Evolutionary conservation across 2,888 invertebrate species (phyloP).

Genomic region (Dendrolimus houi): DNA sequence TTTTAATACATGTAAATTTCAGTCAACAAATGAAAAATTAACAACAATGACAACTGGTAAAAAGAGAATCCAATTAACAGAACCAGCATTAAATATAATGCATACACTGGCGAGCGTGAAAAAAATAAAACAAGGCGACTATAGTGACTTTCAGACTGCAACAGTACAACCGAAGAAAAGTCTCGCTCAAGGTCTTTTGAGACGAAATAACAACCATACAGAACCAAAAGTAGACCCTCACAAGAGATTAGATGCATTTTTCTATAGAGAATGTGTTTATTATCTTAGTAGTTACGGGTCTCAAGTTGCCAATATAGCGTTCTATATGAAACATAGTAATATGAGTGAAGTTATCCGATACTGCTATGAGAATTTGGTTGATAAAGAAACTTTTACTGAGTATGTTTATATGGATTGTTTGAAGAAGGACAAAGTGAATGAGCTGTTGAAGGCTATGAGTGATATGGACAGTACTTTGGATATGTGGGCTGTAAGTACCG

Average conservation of each 20-base stretch:
- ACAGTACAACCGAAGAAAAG: constrained; percentile 48
- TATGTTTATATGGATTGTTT: constrained; percentile 81
- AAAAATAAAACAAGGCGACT: constrained; percentile 74
- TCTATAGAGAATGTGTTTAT: constrained; percentile 87
- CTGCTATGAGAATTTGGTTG: constrained; percentile 80
- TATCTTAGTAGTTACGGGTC: constrained; percentile 89
- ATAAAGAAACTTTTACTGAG: constrained; percentile 83
- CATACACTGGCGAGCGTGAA: constrained; percentile 76
- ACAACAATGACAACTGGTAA: constrained; percentile 56
- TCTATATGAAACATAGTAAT: constrained; percentile 84
- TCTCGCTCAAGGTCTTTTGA: constrained; percentile 60
- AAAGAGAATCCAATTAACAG: constrained; percentile 66
- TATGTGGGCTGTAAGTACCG: constrained; percentile 78
- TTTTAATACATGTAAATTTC: constrained; percentile 12
- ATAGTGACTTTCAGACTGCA: constrained; percentile 67
- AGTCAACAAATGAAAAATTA: constrained; percentile 63
- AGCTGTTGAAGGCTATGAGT: constrained; percentile 79
- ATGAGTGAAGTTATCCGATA: constrained; percentile 82
- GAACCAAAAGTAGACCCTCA: constrained; percentile 49
- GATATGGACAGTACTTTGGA: constrained; percentile 80
- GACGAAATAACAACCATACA: constrained; percentile 45
- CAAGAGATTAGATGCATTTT: constrained; percentile 70
- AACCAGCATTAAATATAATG: constrained; percentile 78
- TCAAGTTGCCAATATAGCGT: constrained; percentile 82
- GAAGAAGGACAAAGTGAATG: constrained; percentile 77